Evolutionary conservation across 2,888 invertebrate genomes (phyloP).

Genomic region (Asteroscopus sphinx): DNA sequence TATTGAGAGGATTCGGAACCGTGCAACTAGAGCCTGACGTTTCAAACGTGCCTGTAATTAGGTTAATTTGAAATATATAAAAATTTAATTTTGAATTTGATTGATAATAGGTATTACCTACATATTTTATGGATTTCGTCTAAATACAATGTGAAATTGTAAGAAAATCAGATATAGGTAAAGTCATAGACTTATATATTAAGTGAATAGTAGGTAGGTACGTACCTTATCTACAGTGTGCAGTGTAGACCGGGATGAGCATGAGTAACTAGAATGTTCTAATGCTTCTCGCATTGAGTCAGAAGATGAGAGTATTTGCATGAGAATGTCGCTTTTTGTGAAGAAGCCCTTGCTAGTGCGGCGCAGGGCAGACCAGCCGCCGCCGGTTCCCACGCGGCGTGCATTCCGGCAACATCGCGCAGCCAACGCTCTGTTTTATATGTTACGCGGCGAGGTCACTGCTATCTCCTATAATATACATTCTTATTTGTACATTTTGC

Average conservation of each 20-base stretch:
- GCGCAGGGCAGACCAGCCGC: conserved; percentile 43
- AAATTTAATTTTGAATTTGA: no score
- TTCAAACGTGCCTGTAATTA: no score
- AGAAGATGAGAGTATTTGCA: conserved; percentile 6
- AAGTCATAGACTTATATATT: no score
- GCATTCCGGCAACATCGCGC: conserved; percentile 49
- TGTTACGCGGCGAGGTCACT: conserved; percentile 12
- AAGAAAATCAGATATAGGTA: no score
- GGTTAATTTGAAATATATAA: no score
- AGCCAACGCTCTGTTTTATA: conserved; percentile 33
- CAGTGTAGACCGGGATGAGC: not conserved
- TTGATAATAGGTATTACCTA: no score
- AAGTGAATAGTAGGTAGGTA: not conserved
- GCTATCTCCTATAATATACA: no score
- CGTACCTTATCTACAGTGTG: no score
- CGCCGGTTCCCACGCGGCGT: conserved; percentile 61
- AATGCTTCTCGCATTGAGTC: not conserved
- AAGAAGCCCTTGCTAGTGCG: not conserved
- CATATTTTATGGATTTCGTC: no score
- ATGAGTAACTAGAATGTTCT: conserved; percentile 2
- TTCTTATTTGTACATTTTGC: not conserved
- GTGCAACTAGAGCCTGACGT: no score
- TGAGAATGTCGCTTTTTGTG: conserved; percentile 14
- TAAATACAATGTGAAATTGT: no score
- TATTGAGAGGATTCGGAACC: no score